Evolutionary conservation across 2,113 vertebrate genomes (phyloP).

Genomic region (Lathamus discolor): DNA sequence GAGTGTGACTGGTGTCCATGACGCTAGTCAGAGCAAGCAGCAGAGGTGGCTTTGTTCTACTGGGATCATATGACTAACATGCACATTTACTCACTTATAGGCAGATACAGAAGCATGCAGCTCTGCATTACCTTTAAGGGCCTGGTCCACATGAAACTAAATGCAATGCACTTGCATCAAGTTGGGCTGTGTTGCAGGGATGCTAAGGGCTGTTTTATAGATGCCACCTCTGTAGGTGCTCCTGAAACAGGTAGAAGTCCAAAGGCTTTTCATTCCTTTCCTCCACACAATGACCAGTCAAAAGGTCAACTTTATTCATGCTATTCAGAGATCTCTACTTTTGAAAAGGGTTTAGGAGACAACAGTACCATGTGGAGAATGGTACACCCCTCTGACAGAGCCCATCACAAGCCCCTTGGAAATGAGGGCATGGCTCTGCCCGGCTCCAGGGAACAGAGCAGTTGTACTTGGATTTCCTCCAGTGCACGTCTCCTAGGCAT

Average conservation of each 20-base stretch:
- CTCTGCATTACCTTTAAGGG: neutral
- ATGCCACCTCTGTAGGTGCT: neutral
- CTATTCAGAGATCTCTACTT: neutral
- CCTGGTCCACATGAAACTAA: neutral
- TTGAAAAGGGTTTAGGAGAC: neutral
- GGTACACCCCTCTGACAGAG: neutral
- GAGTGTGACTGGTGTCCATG: rapidly evolving
- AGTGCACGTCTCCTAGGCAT: neutral
- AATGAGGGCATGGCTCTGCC: neutral
- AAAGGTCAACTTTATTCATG: neutral
- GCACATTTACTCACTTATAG: neutral
- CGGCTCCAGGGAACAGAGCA: neutral
- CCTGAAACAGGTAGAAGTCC: neutral
- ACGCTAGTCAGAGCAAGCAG: neutral
- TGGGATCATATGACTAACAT: neutral
- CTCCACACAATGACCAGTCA: neutral
- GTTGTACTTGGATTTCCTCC: neutral
- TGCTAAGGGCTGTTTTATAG: neutral
- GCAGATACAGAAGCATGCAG: neutral
- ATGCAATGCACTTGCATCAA: neutral
- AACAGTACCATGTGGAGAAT: neutral
- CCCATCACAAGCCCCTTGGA: neutral
- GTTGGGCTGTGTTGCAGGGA: neutral
- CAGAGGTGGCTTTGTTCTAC: neutral
- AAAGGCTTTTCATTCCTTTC: neutral